phyloP scores from a whole-genome alignment of 37 sponge, comb jelly and placozoan species.

The Halisarca cf. caerulea region DNA sequence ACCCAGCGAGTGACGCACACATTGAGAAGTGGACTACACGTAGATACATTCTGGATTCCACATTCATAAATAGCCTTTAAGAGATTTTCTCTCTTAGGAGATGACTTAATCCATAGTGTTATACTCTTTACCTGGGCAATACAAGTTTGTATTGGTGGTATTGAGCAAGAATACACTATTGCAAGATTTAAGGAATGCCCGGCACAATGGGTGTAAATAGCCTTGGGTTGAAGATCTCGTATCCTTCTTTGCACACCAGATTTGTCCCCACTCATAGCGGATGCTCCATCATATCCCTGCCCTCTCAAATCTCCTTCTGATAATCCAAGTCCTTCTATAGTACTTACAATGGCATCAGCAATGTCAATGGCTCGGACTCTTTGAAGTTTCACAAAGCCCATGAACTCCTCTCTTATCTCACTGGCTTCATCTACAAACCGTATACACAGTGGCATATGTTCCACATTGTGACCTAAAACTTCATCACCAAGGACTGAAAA shows the following conservation, averaged over 20 bases:
- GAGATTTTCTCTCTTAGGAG: conserved; percentile 50
- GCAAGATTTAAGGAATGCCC: conserved; percentile 56
- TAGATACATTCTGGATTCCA: neutral
- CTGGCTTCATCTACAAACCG: conserved; percentile 14
- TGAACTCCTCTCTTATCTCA: conserved; percentile 52
- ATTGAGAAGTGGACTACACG: conserved; percentile 45
- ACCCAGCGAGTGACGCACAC: conserved; percentile 68
- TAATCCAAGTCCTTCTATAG: conserved; percentile 38
- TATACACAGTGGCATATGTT: conserved; percentile 43
- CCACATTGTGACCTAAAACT: conserved; percentile 55
- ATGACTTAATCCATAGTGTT: conserved; percentile 52
- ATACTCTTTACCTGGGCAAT: conserved; percentile 45
- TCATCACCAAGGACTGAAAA: conserved; percentile 64
- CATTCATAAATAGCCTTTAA: conserved; percentile 30
- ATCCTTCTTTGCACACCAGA: conserved; percentile 60
- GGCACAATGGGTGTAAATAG: conserved; percentile 57
- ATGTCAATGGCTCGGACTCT: conserved; percentile 60
- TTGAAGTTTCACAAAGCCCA: conserved; percentile 46
- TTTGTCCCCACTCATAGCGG: conserved; percentile 70
- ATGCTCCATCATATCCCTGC: conserved; percentile 69
- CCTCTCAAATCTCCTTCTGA: conserved; percentile 50
- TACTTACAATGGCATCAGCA: conserved; percentile 44
- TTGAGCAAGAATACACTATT: conserved; percentile 49
- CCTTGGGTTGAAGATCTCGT: conserved; percentile 60
- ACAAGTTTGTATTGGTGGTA: conserved; percentile 26